phyloP scores from a whole-genome alignment of 2,113 vertebrate genomes.

The Lasiurus borealis region DNA sequence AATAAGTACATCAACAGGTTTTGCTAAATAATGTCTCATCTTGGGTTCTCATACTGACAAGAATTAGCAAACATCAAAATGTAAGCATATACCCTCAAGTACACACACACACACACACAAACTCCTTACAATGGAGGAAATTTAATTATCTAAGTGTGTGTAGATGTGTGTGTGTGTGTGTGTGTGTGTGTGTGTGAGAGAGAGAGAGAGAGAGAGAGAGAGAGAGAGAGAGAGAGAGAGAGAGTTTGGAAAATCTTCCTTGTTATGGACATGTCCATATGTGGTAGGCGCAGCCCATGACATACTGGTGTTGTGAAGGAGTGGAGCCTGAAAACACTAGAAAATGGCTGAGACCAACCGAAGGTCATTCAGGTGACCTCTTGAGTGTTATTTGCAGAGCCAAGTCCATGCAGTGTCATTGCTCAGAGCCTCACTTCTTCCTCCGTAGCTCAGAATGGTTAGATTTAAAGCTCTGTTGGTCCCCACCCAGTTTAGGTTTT shows the following conservation, averaged over 20 bases:
- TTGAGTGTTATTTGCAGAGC: not conserved
- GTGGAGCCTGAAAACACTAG: not conserved
- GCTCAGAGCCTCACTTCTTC: not conserved
- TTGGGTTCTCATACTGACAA: not conserved
- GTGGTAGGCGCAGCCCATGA: not conserved
- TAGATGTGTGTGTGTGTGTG: not conserved
- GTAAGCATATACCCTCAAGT: not conserved
- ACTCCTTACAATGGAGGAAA: slow-evolving; percentile 3
- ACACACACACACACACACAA: not conserved
- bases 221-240: not conserved
- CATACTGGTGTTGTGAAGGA: not conserved
- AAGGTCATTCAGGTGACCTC: not conserved
- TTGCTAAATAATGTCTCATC: not conserved
- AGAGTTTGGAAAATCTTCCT: not conserved
- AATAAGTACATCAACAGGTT: not conserved
- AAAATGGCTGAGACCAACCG: not conserved
- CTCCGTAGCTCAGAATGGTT: not conserved
- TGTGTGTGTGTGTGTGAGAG: not conserved
- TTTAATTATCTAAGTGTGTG: not conserved
- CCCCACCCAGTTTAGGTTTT: not conserved
- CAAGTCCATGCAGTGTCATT: not conserved
- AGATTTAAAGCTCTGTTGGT: not conserved
- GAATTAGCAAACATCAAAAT: not conserved
- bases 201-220: not conserved
- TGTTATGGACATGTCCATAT: fast-evolving